Base-by-base conservation (phyloP, 2,113 vertebrate species). In the Misgurnus mizolepis region DNA sequence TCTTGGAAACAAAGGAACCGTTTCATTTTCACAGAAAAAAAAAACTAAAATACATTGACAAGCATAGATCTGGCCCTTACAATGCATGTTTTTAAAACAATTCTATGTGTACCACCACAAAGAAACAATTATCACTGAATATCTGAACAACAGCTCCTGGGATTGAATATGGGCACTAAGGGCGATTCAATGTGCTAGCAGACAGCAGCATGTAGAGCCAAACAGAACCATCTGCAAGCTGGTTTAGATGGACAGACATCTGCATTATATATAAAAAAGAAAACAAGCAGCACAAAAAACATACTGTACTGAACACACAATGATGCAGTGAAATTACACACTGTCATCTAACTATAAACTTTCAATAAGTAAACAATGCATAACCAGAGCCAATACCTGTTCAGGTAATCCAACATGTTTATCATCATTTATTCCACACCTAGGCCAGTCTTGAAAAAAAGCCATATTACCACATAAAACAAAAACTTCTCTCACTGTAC, bases 401-500 rank as follows among this genome's bases (percentile, higher is more conserved):
- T 58, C 11, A 56, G 17, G 11, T n/a, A 7, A 17, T 22, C 18
- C 62, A 0, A 64, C 27, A 11, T 22, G 56, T 50, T 55, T 74
- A 4, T 76, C 64, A 79, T 72, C 80, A 70, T 47, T 76, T 34
- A 66, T 68, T 53, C 71, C 43, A 82, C 81, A 90, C 53, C 82
- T 70, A 76, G 85, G 89, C 90, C 88, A 87, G 86, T 60, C 75
- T 92, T 87, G 49, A 78, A 76, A 85, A 71, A 34, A 81, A 53
- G 62, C 55, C 81, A 71, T 88, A 43, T 69, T 41, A 49, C 14
- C 7, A 56, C 3, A 22, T 22, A 81, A 76, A 80, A 73, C 50
- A 67, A 65, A 67, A 10, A 11, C 53, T 39, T 67, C 14, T 45
- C 34, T 66, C n/a, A 43, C 70, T n/a, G 11, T 27, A 40, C 15